phyloP scores from a whole-genome alignment of 2,113 vertebrate species.

The Muntiacus muntjak region DNA sequence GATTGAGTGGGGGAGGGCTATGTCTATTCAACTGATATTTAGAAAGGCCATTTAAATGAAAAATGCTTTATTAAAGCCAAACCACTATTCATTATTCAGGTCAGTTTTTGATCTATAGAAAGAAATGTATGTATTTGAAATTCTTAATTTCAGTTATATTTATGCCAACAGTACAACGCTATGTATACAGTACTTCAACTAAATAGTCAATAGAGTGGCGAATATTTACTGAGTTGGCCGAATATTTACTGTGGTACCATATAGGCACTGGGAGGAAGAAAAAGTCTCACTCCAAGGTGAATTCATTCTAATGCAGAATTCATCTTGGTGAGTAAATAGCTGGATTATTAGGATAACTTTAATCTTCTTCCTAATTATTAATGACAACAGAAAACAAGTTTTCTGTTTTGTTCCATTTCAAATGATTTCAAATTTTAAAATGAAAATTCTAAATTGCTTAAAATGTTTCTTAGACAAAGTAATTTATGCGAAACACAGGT shows the following conservation, averaged over 20 bases:
- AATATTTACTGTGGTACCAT: background rate
- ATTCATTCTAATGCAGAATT: background rate
- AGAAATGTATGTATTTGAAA: conserved; percentile 16
- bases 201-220: background rate
- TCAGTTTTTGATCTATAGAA: background rate
- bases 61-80: background rate
- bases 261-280: background rate
- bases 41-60: background rate
- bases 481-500: background rate
- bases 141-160: conserved; percentile 6
- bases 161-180: background rate
- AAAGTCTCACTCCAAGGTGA: background rate
- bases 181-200: background rate
- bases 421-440: background rate
- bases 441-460: background rate
- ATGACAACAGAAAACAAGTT: background rate
- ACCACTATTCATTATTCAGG: background rate
- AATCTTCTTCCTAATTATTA: background rate
- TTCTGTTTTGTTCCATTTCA: conserved; percentile 14
- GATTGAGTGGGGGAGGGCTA: background rate
- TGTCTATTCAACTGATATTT: background rate
- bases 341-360: conserved; percentile 5
- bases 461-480: background rate
- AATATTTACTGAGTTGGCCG: background rate
- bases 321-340: background rate